Conservation (phyloP, 2,888 invertebrate species). For the Copidosoma aretas region DNA sequence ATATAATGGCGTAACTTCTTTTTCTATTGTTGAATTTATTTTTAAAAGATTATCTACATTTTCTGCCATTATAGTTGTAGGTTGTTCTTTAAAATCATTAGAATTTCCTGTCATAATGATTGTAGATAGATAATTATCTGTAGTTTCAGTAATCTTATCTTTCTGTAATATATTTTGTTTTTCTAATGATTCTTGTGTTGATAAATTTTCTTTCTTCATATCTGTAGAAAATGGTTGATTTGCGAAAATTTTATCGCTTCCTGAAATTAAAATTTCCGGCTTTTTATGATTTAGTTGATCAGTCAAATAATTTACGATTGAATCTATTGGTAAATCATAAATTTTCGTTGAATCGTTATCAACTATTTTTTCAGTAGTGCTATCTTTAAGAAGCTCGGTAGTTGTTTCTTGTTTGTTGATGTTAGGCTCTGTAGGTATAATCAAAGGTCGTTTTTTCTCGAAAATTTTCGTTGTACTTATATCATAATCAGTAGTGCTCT, state of each 20-base stretch:
- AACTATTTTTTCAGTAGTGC: not conserved
- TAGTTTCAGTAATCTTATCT: not conserved
- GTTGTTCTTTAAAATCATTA: not conserved
- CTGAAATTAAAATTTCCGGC: not conserved
- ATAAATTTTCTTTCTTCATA: not conserved
- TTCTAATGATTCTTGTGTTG: not conserved
- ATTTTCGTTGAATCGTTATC: conserved; percentile 4
- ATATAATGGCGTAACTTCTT: conserved; percentile 1
- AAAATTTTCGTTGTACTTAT: not conserved
- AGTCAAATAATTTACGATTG: not conserved
- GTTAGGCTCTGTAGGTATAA: not conserved
- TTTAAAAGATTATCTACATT: not conserved
- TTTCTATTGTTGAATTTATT: not conserved
- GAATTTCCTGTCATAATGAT: not conserved
- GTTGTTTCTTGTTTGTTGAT: conserved; percentile 12
- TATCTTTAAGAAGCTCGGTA: not conserved
- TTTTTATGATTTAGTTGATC: not conserved
- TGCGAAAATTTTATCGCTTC: not conserved
- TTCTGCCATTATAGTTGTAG: not conserved
- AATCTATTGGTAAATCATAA: not conserved
- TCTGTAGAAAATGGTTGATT: not conserved
- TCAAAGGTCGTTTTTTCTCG: conserved; percentile 3
- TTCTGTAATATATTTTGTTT: not conserved
- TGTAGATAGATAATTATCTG: not conserved
- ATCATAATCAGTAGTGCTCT: conserved; percentile 13